These are phyloP conservation scores for Acronicta leporina DNA, from an alignment of 2,888 invertebrate genomes.

Conservation along the genomic window DNA sequence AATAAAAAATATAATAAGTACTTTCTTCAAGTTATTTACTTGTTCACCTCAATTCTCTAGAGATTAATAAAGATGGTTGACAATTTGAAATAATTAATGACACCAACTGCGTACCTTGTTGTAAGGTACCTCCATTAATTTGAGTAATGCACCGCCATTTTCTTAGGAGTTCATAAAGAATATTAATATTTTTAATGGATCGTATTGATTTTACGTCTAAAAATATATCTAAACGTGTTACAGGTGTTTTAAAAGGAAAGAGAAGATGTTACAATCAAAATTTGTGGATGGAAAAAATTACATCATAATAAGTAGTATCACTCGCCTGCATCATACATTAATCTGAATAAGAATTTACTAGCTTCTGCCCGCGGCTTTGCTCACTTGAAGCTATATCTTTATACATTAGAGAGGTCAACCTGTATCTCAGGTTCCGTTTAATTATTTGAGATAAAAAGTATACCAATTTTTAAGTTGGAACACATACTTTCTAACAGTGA, in stretches of 20 bases:
- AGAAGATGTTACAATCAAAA: neutral
- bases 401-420: too few species aligned
- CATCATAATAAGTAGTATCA: too few species aligned
- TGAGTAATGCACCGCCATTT: slow-evolving; percentile 33
- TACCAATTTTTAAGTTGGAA: too few species aligned
- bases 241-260: neutral
- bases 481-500: too few species aligned
- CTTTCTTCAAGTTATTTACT: slow-evolving; percentile 1
- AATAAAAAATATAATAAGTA: too few species aligned
- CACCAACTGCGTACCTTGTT: slow-evolving; percentile 1
- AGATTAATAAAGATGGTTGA: slow-evolving; percentile 16
- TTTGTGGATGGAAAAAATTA: too few species aligned
- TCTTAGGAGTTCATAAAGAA: slow-evolving; percentile 19
- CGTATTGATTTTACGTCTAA: slow-evolving; percentile 18
- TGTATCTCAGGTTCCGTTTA: too few species aligned
- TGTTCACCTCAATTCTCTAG: slow-evolving; percentile 7
- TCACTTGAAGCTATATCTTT: too few species aligned
- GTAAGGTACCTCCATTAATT: slow-evolving; percentile 24
- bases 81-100: slow-evolving; percentile 40
- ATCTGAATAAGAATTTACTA: too few species aligned
- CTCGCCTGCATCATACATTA: too few species aligned
- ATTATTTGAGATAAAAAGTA: too few species aligned
- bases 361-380: too few species aligned
- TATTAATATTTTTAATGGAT: slow-evolving; percentile 35
- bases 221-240: neutral